These are phyloP conservation scores for Papilio protenor DNA, from an alignment of 2,888 invertebrate species.

Conservation along the genomic window DNA sequence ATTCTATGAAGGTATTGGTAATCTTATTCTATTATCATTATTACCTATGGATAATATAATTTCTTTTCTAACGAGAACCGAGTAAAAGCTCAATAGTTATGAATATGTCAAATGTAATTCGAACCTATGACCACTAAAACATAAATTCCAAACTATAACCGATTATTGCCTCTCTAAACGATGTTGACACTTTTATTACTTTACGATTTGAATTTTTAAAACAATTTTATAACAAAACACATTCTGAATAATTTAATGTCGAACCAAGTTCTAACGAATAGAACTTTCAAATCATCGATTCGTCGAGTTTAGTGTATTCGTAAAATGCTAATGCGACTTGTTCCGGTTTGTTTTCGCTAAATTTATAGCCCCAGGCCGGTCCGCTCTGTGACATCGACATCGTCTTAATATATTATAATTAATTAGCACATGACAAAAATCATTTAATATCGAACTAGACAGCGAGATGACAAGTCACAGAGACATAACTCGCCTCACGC, in stretches of 20 bases:
- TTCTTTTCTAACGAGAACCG: background rate
- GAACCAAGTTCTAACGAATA: slow-evolving; percentile 56
- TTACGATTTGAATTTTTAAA: slow-evolving; percentile 11
- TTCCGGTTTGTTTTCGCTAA: slow-evolving; percentile 73
- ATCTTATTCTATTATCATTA: background rate
- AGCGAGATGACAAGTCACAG: slow-evolving; percentile 49
- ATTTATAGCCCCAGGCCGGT: slow-evolving; percentile 65
- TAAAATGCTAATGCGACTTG: slow-evolving; percentile 76
- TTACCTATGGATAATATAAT: background rate
- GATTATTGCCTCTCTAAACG: slow-evolving; percentile 17
- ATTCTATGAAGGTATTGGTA: background rate
- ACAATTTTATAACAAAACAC: background rate
- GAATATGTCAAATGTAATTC: slow-evolving; percentile 4
- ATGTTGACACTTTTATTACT: slow-evolving; percentile 25
- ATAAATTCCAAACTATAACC: slow-evolving; percentile 21
- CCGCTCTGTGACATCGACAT: slow-evolving; percentile 57
- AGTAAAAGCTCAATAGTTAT: background rate
- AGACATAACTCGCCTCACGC: slow-evolving; percentile 41
- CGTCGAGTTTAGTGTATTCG: slow-evolving; percentile 69
- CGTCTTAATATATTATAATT: slow-evolving; percentile 56
- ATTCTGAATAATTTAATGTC: slow-evolving; percentile 47
- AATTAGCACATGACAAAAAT: slow-evolving; percentile 72
- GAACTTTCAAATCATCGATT: slow-evolving; percentile 70
- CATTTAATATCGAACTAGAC: slow-evolving; percentile 54
- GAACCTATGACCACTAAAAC: background rate